These are phyloP conservation scores for Bradysia coprophila DNA, from an alignment of 1,140 invertebrate genomes.

Conservation along the genomic window DNA sequence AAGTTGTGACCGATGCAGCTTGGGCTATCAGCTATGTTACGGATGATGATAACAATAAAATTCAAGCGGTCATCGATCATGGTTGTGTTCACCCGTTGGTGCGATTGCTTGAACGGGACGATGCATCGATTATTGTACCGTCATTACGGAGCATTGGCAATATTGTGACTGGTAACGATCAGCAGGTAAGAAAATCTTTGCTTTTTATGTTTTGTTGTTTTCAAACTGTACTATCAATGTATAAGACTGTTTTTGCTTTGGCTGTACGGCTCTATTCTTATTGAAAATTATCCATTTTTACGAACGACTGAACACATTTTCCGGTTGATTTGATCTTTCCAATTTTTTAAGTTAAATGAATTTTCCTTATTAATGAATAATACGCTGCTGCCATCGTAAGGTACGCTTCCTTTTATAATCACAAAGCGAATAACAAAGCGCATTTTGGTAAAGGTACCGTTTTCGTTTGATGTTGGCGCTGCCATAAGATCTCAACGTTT, in stretches of 20 bases:
- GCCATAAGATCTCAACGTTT: too few species aligned
- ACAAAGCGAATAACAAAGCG: too few species aligned
- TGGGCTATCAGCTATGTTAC: constrained; percentile 95
- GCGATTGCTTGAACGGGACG: constrained; percentile 45
- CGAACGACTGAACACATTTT: too few species aligned
- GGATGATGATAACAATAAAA: constrained; percentile 85
- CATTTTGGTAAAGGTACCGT: too few species aligned
- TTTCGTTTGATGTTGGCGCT: too few species aligned
- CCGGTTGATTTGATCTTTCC: too few species aligned
- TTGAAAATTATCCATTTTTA: too few species aligned
- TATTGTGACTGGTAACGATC: constrained; percentile 68
- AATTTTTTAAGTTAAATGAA: neutral
- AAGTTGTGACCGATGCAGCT: constrained; percentile 76
- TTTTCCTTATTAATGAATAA: neutral
- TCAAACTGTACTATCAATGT: neutral
- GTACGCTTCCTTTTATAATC: too few species aligned
- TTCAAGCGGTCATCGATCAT: constrained; percentile 59
- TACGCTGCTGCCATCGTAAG: too few species aligned
- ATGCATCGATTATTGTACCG: constrained; percentile 68
- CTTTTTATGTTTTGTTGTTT: neutral
- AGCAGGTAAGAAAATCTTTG: constrained; percentile 29
- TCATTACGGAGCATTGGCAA: constrained; percentile 77
- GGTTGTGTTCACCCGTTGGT: constrained; percentile 60
- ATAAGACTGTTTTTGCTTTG: too few species aligned
- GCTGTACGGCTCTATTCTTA: too few species aligned